Base-by-base conservation (phyloP, 2,888 invertebrate genomes). In the Acanthosepion lycidas region DNA sequence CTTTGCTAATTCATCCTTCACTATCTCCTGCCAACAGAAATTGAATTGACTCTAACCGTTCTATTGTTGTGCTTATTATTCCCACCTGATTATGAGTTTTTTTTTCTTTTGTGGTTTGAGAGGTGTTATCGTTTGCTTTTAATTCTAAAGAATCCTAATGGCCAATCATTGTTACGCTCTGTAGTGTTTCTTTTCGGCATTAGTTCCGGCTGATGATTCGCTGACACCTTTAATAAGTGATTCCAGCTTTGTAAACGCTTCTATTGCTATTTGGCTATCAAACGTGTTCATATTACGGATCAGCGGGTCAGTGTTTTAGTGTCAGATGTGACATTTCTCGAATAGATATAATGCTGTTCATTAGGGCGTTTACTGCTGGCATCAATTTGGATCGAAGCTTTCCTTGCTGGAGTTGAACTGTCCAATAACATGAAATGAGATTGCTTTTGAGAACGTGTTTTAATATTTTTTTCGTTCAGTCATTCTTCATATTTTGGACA, bases 261-360 rank as follows among this genome's bases (percentile, higher is more conserved):
- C 78, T 33, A 78, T 78, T n/a, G 78, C n/a, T 78, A 78, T 78
- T 78, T 78, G 78, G n/a, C 78, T 78, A 78, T 78, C 78, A 78
- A n/a, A 33, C 78, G n/a, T 78, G 78, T n/a, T 78, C n/a, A 78
- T 78, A 78, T n/a, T n/a, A 78, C n/a, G n/a, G 78, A 78, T 33
- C 78, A n/a, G n/a, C 78, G n/a, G 78, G 78, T 78, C 78, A 78
- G 78, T 78, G 78, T 78, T 78, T 78, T 78, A 78, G n/a, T 78
- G n/a, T 78, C 78, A 78, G 78, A n/a, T 78, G n/a, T n/a, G 78
- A 18, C n/a, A n/a, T 78, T 78, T 78, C 78, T 78, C 78, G n/a
- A 12, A 78, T 78, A 78, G n/a, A 78, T 78, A 78, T 78, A 78
- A 78, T 78, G 78, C n/a, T n/a, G 78, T 78, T 33, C 78, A n/a